A percentile compares a stretch with the other conserved stretches of the same genome.
These are phyloP conservation scores for Pomatostomus ruficeps DNA, from an alignment of 2,113 vertebrate species.

Conservation along the genomic window DNA sequence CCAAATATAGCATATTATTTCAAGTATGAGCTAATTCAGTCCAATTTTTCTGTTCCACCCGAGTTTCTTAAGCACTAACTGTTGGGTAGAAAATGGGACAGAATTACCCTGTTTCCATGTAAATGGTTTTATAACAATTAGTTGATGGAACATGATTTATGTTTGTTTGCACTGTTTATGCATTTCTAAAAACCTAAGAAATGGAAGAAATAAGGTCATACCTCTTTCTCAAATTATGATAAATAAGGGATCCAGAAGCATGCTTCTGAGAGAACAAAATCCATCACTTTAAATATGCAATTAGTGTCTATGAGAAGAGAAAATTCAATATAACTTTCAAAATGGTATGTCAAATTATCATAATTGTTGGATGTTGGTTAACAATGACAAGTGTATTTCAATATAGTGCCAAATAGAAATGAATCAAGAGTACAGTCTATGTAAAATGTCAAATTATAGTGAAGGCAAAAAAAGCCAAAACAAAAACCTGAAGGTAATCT, in stretches of 20 bases:
- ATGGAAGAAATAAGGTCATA: conserved; percentile 14
- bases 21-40: background rate
- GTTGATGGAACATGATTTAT: conserved; percentile 21
- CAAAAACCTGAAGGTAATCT: background rate
- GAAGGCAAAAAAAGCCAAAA: background rate
- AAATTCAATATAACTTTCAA: conserved; percentile 58
- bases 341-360: conserved; percentile 32
- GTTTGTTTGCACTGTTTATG: background rate
- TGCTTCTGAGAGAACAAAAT: conserved; percentile 25
- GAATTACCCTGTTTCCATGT: background rate
- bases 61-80: background rate
- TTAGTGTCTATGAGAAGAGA: conserved; percentile 46
- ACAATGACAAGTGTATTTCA: conserved; percentile 18
- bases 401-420: conserved; percentile 20
- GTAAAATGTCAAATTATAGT: background rate
- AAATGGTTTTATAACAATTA: background rate
- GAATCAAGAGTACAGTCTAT: background rate
- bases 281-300: conserved; percentile 29
- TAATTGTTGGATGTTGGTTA: conserved; percentile 45
- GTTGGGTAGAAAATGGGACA: background rate
- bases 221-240: conserved; percentile 15
- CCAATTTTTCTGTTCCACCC: background rate
- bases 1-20: background rate
- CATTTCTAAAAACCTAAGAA: conserved; percentile 1
- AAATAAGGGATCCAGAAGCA: conserved; percentile 21